Evolutionary conservation across 2,113 vertebrate species (phyloP), one percentile per base, ranked within the genome.

Genomic region (Mesitornis unicolor): DNA sequence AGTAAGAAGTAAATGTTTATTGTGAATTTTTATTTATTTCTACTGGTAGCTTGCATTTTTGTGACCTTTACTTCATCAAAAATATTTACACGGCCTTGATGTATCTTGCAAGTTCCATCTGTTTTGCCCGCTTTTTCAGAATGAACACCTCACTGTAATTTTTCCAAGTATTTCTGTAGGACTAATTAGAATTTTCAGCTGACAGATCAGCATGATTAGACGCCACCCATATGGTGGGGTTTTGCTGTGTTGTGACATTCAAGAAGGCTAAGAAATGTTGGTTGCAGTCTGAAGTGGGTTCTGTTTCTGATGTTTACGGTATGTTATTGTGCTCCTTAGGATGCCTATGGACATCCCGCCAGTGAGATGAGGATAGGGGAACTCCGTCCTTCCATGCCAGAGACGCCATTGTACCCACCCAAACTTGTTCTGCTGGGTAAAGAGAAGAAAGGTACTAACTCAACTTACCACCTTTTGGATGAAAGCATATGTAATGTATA

Each of bases 301-400:
- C 51, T 33, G 43, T 22, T 77, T 65, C 83, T 84, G 16, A 16
- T 47, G 76, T 48, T 95, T 42, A 93, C 86, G 83, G 4, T 74
- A 13, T 86, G 5, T 95, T 93, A 61, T 97, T 98, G 24, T 98
- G 87, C 98, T 95, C 96, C 94, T 78, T 98, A 99, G 99, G 99
- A 99, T 97, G 98, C 99, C 78, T 99, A 99, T 98, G 99, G 99
- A 94, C 99, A 99, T 79, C 99, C 99, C 86, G 99, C 98, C 88
- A 99, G 99, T 67, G 99, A 99, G 98, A 99, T 99, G 98, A 99
- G 99, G 82, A 99, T 99, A 97, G 99, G 99, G 84, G 99, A 99
- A 94, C 99, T 99, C 98, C 99, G 99, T 89, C 99, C 99, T 38
- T 99, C 99, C 93, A 98, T 99, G 97, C 98, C 99, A 82, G 99